Conservation (phyloP, 1,140 invertebrate genomes). For the Centruroides vittatus region DNA sequence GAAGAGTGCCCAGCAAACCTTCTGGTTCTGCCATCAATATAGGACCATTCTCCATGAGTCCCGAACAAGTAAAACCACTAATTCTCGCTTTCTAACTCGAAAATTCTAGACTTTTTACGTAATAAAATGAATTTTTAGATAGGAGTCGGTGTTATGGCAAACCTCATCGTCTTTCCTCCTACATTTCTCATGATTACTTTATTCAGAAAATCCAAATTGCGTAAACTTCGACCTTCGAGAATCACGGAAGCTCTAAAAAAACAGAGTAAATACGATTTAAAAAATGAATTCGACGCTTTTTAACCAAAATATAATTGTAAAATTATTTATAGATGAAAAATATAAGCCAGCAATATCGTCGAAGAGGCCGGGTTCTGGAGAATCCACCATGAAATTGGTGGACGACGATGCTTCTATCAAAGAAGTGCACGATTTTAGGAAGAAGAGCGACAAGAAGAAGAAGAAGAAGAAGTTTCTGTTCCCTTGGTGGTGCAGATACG, state of each 20-base stretch:
- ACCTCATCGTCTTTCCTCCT: constrained; percentile 37
- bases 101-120: background rate
- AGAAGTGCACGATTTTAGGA: no score
- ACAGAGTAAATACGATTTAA: constrained; percentile 1
- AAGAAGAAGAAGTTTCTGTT: constrained; percentile 23
- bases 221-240: constrained; percentile 27
- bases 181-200: constrained; percentile 36
- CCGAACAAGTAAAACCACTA: constrained; percentile 26
- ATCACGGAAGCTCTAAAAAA: constrained; percentile 26
- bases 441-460: constrained; percentile 11
- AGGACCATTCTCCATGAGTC: constrained; percentile 34
- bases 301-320: no score
- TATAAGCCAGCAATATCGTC: no score
- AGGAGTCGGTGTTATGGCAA: constrained; percentile 29
- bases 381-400: no score
- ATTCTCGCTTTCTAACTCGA: background rate
- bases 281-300: no score
- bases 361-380: no score
- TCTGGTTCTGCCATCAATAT: constrained; percentile 25
- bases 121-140: constrained; percentile 17
- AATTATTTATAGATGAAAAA: no score
- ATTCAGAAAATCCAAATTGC: constrained; percentile 32
- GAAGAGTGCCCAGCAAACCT: constrained; percentile 20
- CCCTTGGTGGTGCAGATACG: constrained; percentile 35
- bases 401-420: no score